Evolutionary conservation across 1,140 invertebrate species (phyloP).

Genomic region (Lepidurus packardi): DNA sequence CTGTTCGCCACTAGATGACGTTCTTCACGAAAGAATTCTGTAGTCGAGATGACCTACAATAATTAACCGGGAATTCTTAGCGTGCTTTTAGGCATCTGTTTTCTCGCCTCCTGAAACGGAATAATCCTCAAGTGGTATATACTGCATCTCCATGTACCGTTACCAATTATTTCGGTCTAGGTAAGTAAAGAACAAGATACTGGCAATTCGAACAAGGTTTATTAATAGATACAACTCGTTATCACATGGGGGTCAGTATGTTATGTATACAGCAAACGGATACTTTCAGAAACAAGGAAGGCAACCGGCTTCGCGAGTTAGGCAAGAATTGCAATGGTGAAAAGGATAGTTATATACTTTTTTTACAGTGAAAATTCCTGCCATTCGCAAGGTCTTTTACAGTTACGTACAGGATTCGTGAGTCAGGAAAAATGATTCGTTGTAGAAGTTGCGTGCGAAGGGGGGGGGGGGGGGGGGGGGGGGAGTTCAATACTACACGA

Average conservation of each 20-base stretch:
- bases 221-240: constrained; percentile 14
- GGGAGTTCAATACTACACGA: background rate
- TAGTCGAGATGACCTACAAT: too few species aligned
- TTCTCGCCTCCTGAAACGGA: too few species aligned
- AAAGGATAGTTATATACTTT: background rate
- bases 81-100: too few species aligned
- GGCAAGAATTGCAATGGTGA: background rate
- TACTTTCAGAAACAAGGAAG: background rate
- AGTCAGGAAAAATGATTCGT: background rate
- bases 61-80: too few species aligned
- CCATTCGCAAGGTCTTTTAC: background rate
- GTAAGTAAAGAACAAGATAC: background rate
- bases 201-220: background rate
- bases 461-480: background rate
- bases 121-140: too few species aligned
- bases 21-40: too few species aligned
- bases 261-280: background rate
- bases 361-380: background rate
- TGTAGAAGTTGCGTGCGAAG: background rate
- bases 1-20: too few species aligned
- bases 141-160: too few species aligned
- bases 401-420: background rate
- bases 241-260: constrained; percentile 21
- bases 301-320: background rate
- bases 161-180: too few species aligned